Conservation (phyloP, 1,140 invertebrate species). For the Drosophila melanica region DNA sequence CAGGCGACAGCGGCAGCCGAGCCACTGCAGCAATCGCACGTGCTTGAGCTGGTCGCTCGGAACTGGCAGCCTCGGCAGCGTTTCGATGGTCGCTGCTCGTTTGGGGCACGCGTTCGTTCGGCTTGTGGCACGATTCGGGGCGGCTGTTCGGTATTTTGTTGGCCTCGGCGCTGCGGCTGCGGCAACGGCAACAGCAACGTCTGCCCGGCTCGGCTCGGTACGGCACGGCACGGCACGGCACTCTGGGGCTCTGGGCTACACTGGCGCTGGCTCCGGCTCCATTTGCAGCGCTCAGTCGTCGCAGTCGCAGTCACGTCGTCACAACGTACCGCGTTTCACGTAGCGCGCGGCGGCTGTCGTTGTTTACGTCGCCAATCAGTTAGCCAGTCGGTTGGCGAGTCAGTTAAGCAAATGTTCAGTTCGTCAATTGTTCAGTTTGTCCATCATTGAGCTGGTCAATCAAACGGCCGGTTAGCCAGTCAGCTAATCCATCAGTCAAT, state of each 20-base stretch:
- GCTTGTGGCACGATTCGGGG: neutral
- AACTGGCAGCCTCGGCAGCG: neutral
- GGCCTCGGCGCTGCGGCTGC: slow-evolving; percentile 13
- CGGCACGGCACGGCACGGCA: slow-evolving; percentile 22
- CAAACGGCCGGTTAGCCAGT: slow-evolving; percentile 37
- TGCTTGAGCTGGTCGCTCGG: slow-evolving; percentile 38
- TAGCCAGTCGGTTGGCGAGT: slow-evolving; percentile 5
- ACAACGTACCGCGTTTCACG: slow-evolving; percentile 73
- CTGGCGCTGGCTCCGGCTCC: slow-evolving; percentile 3
- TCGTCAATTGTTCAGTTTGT: neutral
- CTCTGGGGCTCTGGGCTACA: slow-evolving; percentile 13
- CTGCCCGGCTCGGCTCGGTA: slow-evolving; percentile 12
- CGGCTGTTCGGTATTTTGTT: neutral
- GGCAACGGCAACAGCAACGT: neutral
- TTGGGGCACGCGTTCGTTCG: slow-evolving; percentile 1
- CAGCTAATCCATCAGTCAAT: slow-evolving; percentile 36
- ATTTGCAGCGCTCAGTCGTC: slow-evolving; percentile 77
- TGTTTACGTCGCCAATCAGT: slow-evolving; percentile 40
- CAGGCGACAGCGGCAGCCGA: slow-evolving; percentile 27
- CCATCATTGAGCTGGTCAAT: slow-evolving; percentile 1
- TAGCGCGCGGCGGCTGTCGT: slow-evolving; percentile 73
- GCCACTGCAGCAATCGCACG: slow-evolving; percentile 72
- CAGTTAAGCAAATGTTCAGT: neutral
- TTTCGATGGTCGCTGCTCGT: neutral
- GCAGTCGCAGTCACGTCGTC: slow-evolving; percentile 81